phyloP scores from a whole-genome alignment of 2,113 vertebrate genomes.

The Sylvia atricapilla region DNA sequence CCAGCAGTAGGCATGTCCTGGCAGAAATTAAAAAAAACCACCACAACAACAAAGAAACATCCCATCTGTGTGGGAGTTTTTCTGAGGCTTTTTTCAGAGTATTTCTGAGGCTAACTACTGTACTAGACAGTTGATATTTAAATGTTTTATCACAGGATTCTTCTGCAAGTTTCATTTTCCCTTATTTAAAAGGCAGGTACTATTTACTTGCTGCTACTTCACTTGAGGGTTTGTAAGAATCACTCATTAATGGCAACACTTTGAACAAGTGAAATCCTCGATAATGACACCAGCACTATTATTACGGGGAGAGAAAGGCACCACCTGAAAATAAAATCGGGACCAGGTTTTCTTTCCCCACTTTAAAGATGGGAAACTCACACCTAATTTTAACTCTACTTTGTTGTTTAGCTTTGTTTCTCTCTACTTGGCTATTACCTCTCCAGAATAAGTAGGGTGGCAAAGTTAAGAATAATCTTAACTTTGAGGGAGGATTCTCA shows the following conservation, averaged over 20 bases:
- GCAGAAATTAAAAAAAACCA: background rate
- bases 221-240: background rate
- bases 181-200: background rate
- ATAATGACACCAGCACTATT: background rate
- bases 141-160: background rate
- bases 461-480: background rate
- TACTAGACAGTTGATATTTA: background rate
- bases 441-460: background rate
- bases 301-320: background rate
- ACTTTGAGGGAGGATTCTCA: background rate
- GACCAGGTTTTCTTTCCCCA: background rate
- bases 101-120: background rate
- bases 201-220: background rate
- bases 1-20: background rate
- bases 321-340: background rate
- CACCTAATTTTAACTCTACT: background rate
- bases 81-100: no score
- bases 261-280: background rate
- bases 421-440: background rate
- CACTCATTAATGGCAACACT: background rate
- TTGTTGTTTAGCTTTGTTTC: background rate
- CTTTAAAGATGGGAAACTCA: background rate
- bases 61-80: background rate
- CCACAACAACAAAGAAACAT: background rate
- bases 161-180: background rate